These are phyloP conservation scores for Drosophila mayri DNA, from an alignment of 1,140 invertebrate species.

Conservation along the genomic window DNA sequence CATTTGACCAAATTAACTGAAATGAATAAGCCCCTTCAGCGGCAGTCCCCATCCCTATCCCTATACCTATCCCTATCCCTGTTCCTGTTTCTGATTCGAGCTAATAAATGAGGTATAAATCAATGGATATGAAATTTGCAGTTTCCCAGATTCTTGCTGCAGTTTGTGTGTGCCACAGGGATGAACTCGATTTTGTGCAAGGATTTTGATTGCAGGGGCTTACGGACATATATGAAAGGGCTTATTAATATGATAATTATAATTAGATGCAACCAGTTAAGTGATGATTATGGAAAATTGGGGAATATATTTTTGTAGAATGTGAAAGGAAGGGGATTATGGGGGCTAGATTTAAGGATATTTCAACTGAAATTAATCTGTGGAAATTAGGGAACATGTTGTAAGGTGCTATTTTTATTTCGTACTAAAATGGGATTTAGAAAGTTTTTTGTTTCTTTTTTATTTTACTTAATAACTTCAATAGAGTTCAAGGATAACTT, in stretches of 20 bases:
- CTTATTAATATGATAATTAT: constrained; percentile 19
- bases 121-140: constrained; percentile 21
- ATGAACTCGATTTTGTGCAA: constrained; percentile 8
- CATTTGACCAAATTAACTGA: constrained; percentile 64
- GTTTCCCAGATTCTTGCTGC: neutral
- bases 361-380: no score
- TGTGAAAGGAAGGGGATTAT: no score
- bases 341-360: no score
- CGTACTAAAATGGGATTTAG: neutral
- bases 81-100: constrained; percentile 2
- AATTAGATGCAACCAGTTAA: constrained; percentile 15
- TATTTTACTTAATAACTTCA: neutral
- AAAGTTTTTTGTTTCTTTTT: no score
- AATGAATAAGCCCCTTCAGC: constrained; percentile 27
- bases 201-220: constrained; percentile 6
- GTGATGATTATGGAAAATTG: neutral
- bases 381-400: no score
- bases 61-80: neutral
- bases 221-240: neutral
- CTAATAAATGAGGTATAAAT: constrained; percentile 40
- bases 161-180: neutral
- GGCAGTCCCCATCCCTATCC: neutral
- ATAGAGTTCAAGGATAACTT: neutral
- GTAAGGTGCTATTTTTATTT: neutral
- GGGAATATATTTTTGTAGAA: neutral